These are phyloP conservation scores for Simalia tracyae DNA, from an alignment of 2,797 vertebrate genomes.

Conservation along the genomic window DNA sequence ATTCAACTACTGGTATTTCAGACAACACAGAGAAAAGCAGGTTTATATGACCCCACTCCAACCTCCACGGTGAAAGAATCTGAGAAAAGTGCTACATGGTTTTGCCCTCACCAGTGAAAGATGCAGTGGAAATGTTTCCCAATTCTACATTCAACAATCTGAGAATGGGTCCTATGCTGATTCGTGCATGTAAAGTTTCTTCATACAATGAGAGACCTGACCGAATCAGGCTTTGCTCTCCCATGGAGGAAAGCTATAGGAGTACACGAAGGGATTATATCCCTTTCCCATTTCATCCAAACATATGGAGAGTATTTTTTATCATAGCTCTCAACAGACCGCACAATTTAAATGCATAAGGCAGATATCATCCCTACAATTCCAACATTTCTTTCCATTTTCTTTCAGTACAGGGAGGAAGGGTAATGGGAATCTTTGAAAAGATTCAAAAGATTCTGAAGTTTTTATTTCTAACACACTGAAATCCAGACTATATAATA, in stretches of 20 bases:
- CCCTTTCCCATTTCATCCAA: background rate
- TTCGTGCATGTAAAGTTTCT: background rate
- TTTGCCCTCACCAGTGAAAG: background rate
- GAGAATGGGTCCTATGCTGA: background rate
- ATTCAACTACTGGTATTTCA: constrained; percentile 11
- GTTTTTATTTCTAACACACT: constrained; percentile 16
- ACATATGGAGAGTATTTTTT: background rate
- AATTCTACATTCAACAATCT: background rate
- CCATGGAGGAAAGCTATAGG: background rate
- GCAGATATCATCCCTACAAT: background rate
- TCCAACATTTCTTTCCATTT: background rate
- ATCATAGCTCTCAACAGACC: background rate
- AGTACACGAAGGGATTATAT: background rate
- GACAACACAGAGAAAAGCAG: constrained; percentile 5
- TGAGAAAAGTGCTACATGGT: no score
- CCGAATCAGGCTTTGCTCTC: background rate
- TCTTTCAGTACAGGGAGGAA: background rate
- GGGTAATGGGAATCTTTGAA: background rate
- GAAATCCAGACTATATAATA: background rate
- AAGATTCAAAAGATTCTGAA: background rate
- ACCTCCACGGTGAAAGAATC: background rate
- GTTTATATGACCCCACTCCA: background rate
- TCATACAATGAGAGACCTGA: background rate
- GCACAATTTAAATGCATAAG: background rate
- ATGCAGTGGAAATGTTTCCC: background rate